Percentiles rank a stretch among this genome's conserved stretches.
Conservation (phyloP, 1,140 invertebrate genomes). For the Protaetia brevitarsis region DNA sequence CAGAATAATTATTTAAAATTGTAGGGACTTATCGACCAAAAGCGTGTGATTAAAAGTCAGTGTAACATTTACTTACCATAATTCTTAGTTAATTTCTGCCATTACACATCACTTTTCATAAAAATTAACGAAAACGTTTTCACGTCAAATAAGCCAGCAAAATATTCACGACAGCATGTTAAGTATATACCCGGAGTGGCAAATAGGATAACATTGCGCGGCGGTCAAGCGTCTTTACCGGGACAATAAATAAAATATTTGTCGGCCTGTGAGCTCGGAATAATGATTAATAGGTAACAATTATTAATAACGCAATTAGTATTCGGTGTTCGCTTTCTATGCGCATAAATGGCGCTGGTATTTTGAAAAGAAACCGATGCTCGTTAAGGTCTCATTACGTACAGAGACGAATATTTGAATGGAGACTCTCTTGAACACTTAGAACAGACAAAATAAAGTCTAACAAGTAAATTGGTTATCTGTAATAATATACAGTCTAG, state of each 20-base stretch:
- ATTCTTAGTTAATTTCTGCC: background rate
- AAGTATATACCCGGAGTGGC: background rate
- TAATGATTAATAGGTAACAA: slow-evolving; percentile 13
- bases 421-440: too few species aligned
- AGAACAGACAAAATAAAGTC: too few species aligned
- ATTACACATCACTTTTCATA: too few species aligned
- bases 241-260: slow-evolving; percentile 17
- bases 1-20: too few species aligned
- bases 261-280: background rate
- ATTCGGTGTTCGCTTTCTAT: background rate
- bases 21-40: too few species aligned
- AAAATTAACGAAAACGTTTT: too few species aligned
- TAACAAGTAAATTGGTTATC: too few species aligned
- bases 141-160: too few species aligned
- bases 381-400: slow-evolving; percentile 11
- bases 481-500: too few species aligned
- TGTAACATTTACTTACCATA: background rate
- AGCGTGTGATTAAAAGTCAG: too few species aligned
- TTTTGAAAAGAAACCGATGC: slow-evolving; percentile 4
- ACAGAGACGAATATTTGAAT: too few species aligned
- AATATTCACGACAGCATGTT: too few species aligned
- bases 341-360: background rate
- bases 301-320: slow-evolving; percentile 7
- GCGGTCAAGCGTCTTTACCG: background rate
- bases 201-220: background rate